phyloP scores from a whole-genome alignment of 2,888 invertebrate genomes.

The Nebria brevicollis region DNA sequence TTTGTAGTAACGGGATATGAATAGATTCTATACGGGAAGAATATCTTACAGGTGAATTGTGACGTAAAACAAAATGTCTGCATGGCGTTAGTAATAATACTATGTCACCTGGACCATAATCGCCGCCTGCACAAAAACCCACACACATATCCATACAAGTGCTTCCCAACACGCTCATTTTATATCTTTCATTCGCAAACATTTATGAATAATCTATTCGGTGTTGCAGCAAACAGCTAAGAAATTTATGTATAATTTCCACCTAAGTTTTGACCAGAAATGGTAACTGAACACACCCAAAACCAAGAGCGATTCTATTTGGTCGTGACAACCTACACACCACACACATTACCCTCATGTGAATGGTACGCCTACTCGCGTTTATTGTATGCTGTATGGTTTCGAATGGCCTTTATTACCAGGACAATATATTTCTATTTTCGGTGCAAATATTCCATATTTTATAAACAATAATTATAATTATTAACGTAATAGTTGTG shows the following conservation, averaged over 20 bases:
- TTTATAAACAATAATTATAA: not conserved
- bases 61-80: not conserved
- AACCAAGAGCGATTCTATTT: not conserved
- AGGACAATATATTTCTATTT: too few species aligned
- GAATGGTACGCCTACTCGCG: not conserved
- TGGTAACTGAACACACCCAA: constrained; percentile 33
- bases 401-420: not conserved
- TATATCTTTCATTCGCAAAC: not conserved
- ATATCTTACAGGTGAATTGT: not conserved
- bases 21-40: not conserved
- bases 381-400: not conserved
- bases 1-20: not conserved
- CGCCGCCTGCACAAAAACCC: not conserved
- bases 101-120: constrained; percentile 1
- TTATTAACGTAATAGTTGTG: not conserved
- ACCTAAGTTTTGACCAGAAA: constrained; percentile 18
- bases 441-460: not conserved
- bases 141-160: not conserved
- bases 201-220: constrained; percentile 26
- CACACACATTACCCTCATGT: not conserved
- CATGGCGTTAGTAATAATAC: not conserved
- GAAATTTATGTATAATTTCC: constrained; percentile 35
- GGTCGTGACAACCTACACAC: constrained; percentile 6
- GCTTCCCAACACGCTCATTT: not conserved
- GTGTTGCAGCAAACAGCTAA: constrained; percentile 19